Conservation (phyloP, 2,797 vertebrate genomes). For the Hybognathus amarus region DNA sequence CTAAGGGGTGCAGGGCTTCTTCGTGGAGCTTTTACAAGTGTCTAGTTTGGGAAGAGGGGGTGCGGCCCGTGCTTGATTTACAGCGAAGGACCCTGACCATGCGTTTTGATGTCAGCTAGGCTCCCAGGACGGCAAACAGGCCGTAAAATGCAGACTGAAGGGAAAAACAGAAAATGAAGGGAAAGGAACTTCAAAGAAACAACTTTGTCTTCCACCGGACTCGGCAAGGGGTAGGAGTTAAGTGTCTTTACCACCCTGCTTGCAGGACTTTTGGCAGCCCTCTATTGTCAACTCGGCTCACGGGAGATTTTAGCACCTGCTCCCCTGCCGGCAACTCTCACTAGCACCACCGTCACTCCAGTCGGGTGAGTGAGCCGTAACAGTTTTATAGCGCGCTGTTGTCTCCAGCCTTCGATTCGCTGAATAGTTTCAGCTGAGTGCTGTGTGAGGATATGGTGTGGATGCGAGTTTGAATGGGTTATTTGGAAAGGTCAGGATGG, state of each 20-base stretch:
- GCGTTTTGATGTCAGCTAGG: constrained; percentile 74
- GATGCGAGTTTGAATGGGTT: not conserved
- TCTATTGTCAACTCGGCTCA: constrained; percentile 39
- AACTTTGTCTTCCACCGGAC: constrained; percentile 42
- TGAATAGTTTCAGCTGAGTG: not conserved
- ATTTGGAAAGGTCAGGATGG: not conserved
- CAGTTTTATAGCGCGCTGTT: not conserved
- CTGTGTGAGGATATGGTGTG: not conserved
- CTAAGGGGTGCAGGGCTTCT: constrained; percentile 38
- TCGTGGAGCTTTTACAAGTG: constrained; percentile 57
- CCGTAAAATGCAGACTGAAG: constrained; percentile 59
- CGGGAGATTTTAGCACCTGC: constrained; percentile 32
- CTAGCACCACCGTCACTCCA: constrained; percentile 37
- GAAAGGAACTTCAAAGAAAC: constrained; percentile 58
- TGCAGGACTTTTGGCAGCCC: constrained; percentile 35
- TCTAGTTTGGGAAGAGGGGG: constrained; percentile 52
- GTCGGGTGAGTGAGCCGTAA: constrained; percentile 16
- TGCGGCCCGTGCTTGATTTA: constrained; percentile 62
- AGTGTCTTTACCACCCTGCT: constrained; percentile 61
- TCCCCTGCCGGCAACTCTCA: constrained; percentile 22
- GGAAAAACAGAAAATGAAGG: constrained; percentile 40
- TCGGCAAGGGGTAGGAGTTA: constrained; percentile 52
- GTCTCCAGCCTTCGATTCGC: not conserved
- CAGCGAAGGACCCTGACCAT: constrained; percentile 65
- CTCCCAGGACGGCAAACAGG: constrained; percentile 67